Evolutionary conservation across 2,113 vertebrate species (phyloP), one percentile per base, ranked within the genome.

Genomic region (Ploceus nigricollis): DNA sequence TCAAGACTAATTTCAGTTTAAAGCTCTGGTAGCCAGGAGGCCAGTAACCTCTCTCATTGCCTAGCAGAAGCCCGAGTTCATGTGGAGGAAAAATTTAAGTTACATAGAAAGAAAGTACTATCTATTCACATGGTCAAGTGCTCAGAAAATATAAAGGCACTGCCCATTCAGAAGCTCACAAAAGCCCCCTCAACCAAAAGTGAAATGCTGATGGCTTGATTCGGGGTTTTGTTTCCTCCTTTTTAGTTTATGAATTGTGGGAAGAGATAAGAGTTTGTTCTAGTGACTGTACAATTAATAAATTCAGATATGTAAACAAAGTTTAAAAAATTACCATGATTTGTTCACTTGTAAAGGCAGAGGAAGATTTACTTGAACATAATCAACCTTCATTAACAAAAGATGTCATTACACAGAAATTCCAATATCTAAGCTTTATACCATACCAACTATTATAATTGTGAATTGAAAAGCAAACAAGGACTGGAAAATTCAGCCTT

Each of bases 91-190:
- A 64, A 54, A 47, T 4, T 4, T 16, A 44, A 27, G 21, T 39
- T 37, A 57, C 22, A 48, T 1, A 37, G 15, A 17, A 65, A 78
- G 11, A 78, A 94, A 78, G 58, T 5, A 65, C 23, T 37, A 23
- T 13, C 80, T n/a, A 58, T 19, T 33, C 44, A 54, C 19, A 53
- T 4, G 9, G 39, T 40, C 27, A 68, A 10, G 8, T 33, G 24
- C 47, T 24, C 13, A 68, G 61, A 63, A 18, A 45, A 15, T 47
- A 0, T 4, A 44, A 61, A 57, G 0, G 1, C 13, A 11, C 2
- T 37, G 39, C 27, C 30, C 12, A 4, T 37, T 76, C 57, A 82
- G 61, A 42, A 20, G n/a, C 48, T 68, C 80, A 51, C 3, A 7
- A 79, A 88, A 88, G 21, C 18, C 17, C 6, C 70, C 42, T 65